phyloP scores from a whole-genome alignment of 2,113 vertebrate species.

The Salvelinus sp. region DNA sequence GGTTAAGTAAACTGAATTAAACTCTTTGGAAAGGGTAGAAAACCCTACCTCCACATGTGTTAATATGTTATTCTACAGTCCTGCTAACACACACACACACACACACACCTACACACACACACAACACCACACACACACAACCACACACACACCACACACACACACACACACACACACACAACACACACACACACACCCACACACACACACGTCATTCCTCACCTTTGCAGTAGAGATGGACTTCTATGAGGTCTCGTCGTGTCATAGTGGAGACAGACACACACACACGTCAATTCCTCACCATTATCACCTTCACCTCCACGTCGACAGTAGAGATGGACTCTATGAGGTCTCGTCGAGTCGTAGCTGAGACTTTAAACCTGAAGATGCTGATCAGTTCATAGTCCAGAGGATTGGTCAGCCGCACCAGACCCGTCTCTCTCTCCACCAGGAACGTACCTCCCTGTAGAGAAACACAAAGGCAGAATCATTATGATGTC shows the following conservation, averaged over 20 bases:
- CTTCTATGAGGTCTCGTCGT: slow-evolving; percentile 84
- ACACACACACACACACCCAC: background rate
- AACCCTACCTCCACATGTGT: background rate
- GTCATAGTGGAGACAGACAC: slow-evolving; percentile 78
- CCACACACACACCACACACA: background rate
- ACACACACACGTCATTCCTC: background rate
- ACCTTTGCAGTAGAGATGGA: slow-evolving; percentile 75
- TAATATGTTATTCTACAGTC: no score
- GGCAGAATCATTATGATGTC: no score
- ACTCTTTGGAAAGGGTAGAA: no score
- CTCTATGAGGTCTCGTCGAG: slow-evolving; percentile 84
- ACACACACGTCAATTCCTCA: slow-evolving; percentile 1
- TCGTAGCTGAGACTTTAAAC: slow-evolving; percentile 88
- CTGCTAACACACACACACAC: background rate
- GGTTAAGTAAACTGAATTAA: background rate
- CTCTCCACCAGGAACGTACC: slow-evolving; percentile 87
- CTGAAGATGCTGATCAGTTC: slow-evolving; percentile 82
- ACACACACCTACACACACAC: background rate
- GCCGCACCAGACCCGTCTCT: slow-evolving; percentile 84
- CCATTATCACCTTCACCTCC: slow-evolving; percentile 92
- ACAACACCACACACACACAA: background rate
- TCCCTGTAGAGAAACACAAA: slow-evolving; percentile 47
- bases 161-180: background rate
- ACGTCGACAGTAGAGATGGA: slow-evolving; percentile 86
- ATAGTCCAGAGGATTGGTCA: slow-evolving; percentile 87